Conservation (phyloP, 92 coral and sea anemone genomes). For the Epizoanthus stellaris region DNA sequence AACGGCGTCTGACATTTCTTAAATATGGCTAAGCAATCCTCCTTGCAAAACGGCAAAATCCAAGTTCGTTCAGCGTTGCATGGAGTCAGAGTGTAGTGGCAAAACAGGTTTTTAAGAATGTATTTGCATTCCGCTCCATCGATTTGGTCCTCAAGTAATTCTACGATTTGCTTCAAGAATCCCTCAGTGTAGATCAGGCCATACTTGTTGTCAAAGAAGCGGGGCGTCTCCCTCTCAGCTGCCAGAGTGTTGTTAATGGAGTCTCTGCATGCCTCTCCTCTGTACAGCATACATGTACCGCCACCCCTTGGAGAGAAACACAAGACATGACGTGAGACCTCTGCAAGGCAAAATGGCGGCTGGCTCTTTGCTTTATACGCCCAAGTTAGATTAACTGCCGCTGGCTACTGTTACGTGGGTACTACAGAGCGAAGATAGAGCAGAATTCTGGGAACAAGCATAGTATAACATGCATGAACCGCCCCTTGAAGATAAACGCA, state of each 20-base stretch:
- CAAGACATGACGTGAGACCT: background rate
- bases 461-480: slow-evolving; percentile 75
- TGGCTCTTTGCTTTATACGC: background rate
- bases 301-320: slow-evolving; percentile 50
- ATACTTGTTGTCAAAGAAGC: slow-evolving; percentile 88
- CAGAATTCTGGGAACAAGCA: no score
- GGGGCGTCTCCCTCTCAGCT: slow-evolving; percentile 54
- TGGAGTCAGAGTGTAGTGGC: slow-evolving; percentile 89
- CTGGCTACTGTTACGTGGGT: no score
- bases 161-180: slow-evolving; percentile 40
- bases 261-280: slow-evolving; percentile 58
- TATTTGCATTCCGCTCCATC: slow-evolving; percentile 58
- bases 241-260: slow-evolving; percentile 76
- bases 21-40: slow-evolving; percentile 85
- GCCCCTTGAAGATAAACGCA: slow-evolving; percentile 38
- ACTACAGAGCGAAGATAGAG: no score
- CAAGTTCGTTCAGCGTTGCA: slow-evolving; percentile 68
- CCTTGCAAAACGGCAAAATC: slow-evolving; percentile 71
- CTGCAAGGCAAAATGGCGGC: background rate
- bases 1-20: slow-evolving; percentile 67
- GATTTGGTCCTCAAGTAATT: slow-evolving; percentile 43
- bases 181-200: slow-evolving; percentile 72
- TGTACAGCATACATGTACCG: slow-evolving; percentile 76
- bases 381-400: background rate
- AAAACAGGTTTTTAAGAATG: slow-evolving; percentile 68